phyloP scores from a whole-genome alignment of 2,113 vertebrate species.

The Dasyornis broadbenti region DNA sequence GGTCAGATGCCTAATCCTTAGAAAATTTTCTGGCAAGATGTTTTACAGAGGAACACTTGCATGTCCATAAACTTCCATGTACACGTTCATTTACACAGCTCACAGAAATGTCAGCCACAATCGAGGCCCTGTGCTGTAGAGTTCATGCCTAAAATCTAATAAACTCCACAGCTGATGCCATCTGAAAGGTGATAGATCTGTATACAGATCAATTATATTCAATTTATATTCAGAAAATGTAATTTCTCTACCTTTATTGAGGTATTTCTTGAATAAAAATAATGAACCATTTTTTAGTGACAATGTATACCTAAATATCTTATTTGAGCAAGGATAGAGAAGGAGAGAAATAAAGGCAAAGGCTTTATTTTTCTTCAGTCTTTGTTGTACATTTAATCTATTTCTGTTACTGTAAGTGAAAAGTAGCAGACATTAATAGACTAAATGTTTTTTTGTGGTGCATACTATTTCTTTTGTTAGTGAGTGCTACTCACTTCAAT shows the following conservation, averaged over 20 bases:
- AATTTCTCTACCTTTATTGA: background rate
- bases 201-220: background rate
- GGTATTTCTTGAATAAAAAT: background rate
- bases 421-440: background rate
- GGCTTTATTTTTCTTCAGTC: background rate
- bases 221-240: background rate
- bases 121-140: background rate
- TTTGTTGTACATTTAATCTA: background rate
- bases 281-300: background rate
- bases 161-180: background rate
- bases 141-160: background rate
- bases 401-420: background rate
- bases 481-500: background rate
- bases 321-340: background rate
- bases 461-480: background rate
- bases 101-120: background rate
- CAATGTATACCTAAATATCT: background rate
- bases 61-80: background rate
- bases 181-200: background rate
- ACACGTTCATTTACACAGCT: background rate
- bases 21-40: background rate
- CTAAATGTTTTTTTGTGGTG: background rate
- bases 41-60: background rate
- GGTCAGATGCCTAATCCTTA: background rate
- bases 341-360: background rate